These are phyloP conservation scores for Strigops habroptila DNA, from an alignment of 2,113 vertebrate genomes.

Conservation along the genomic window DNA sequence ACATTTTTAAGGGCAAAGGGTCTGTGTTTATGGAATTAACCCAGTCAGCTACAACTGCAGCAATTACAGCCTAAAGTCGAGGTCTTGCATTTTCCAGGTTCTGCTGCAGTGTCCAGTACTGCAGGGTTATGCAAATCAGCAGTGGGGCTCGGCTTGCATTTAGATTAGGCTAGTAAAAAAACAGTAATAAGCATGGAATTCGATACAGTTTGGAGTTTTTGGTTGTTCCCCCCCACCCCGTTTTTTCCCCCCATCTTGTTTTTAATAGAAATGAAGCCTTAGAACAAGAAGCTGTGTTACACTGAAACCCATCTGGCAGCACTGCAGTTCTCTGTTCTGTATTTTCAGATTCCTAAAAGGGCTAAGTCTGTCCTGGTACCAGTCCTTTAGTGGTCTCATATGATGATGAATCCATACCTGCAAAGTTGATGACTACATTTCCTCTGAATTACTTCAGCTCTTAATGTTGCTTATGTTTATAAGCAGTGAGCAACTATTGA, in stretches of 20 bases:
- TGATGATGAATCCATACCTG: not conserved
- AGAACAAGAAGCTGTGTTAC: not conserved
- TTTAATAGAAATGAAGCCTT: not conserved
- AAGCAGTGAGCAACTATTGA: not conserved
- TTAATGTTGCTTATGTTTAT: not conserved
- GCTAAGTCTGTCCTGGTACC: not conserved
- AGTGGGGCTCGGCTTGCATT: not conserved
- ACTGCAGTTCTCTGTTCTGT: not conserved
- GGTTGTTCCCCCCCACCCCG: rapidly evolving
- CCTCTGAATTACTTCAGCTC: not conserved
- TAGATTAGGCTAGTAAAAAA: not conserved
- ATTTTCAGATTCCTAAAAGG: not conserved
- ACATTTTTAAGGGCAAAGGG: not conserved
- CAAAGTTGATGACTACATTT: not conserved
- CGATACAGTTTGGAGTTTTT: not conserved
- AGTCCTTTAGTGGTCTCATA: not conserved
- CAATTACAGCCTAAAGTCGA: not conserved
- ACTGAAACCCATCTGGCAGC: not conserved
- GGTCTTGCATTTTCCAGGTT: not conserved
- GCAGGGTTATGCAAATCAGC: not conserved
- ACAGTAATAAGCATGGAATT: not conserved
- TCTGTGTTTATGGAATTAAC: not conserved
- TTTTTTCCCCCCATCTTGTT: not conserved
- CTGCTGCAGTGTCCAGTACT: not conserved
- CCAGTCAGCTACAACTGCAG: not conserved